Base-by-base conservation (phyloP, 1,140 invertebrate genomes). In the Drosophila pseudoobscura region DNA sequence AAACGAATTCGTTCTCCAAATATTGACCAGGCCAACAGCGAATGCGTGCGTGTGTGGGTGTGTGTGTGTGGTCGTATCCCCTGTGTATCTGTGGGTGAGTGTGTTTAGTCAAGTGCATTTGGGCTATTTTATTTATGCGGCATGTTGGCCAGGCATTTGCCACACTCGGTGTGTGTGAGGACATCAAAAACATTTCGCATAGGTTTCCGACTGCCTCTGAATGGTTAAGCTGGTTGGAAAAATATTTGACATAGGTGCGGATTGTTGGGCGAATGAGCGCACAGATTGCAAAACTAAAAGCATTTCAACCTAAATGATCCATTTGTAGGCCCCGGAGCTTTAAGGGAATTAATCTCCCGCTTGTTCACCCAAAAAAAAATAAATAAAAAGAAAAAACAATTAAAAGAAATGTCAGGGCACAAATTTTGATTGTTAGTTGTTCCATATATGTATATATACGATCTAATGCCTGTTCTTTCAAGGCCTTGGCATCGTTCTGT, bases 81-180 rank as follows among this genome's bases (percentile, higher is more conserved):
- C 31, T 61, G 52, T 65, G 22, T 64, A 22, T 62, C n/a, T 22
- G n/a, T 11, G 15, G 17, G 45, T 43, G 31, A 77, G 74, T 85
- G 78, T 87, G 64, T 63, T 87, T 87, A 75, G 75, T 57, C 69
- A 73, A 87, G 82, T 87, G 82, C 82, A 88, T 87, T 85, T 85
- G 84, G 71, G 78, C 78, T 78, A 70, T 87, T 85, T 80, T 82
- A 85, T 82, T 75, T 73, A 70, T 78, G 79, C 70, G 70, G 61
- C 78, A 85, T 65, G 73, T 77, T 77, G 72, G 64, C 64, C 68
- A 68, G 72, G 72, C 54, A 72, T 80, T 77, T 73, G 66, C 80
- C 80, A 76, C 82, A 87, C 55, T 62, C 60, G 64, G 26, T 58
- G 20, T 20, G 20, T 20, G 20, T 20, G 17, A 20, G 20, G 62